These are phyloP conservation scores for Channa maculata DNA, from an alignment of 2,113 vertebrate genomes.

Conservation along the genomic window DNA sequence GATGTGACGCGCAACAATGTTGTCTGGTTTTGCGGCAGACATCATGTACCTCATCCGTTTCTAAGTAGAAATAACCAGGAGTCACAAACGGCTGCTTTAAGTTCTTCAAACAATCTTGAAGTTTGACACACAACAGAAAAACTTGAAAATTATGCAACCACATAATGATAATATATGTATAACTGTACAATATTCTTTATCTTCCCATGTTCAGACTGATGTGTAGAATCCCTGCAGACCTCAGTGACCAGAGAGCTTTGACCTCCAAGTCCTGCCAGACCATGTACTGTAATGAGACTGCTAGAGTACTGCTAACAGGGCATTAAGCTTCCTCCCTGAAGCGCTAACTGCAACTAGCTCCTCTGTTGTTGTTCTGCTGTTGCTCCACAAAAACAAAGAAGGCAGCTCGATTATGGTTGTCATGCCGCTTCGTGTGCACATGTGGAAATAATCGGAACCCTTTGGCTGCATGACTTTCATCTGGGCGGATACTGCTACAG, in stretches of 20 bases:
- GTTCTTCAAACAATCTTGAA: too few species aligned
- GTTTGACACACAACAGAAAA: too few species aligned
- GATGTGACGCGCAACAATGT: too few species aligned
- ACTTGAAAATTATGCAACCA: too few species aligned
- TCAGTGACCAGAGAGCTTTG: constrained; percentile 19
- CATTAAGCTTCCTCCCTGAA: constrained; percentile 7
- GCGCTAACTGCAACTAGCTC: constrained; percentile 27
- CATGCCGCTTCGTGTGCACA: constrained; percentile 13
- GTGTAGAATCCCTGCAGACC: constrained; percentile 35
- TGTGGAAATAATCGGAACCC: constrained; percentile 50
- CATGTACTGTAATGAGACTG: background rate
- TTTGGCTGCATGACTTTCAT: constrained; percentile 48
- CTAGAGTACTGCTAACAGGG: constrained; percentile 30
- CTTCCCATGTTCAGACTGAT: constrained; percentile 24
- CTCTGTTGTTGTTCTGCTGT: background rate
- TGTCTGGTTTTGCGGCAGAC: too few species aligned
- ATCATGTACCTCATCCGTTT: too few species aligned
- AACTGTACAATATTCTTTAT: background rate
- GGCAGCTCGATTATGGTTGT: background rate
- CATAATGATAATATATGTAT: too few species aligned
- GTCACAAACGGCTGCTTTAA: too few species aligned
- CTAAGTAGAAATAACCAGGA: too few species aligned
- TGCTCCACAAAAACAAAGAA: constrained; percentile 19
- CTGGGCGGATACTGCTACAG: constrained; percentile 43
- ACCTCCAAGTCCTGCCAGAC: constrained; percentile 13